Evolutionary conservation across 2,888 invertebrate genomes (phyloP).

Genomic region (Mythimna ferrago): DNA sequence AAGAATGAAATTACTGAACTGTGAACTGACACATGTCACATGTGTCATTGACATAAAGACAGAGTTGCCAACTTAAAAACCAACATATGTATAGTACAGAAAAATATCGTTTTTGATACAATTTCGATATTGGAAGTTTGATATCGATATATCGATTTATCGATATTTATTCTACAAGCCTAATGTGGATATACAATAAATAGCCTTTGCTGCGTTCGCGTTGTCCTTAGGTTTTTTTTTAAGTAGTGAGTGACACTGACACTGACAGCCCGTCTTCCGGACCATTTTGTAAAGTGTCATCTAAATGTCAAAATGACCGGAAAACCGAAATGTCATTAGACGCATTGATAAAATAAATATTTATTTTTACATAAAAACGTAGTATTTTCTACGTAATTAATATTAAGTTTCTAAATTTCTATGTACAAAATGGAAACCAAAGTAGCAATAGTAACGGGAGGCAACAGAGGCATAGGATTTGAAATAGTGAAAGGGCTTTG

Average conservation of each 20-base stretch:
- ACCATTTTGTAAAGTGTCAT: constrained; percentile 29
- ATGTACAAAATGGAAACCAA: constrained; percentile 89
- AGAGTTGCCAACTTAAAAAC: no score
- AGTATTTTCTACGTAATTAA: constrained; percentile 77
- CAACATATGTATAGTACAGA: no score
- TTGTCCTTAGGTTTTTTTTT: neutral
- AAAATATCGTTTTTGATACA: no score
- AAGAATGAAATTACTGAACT: no score
- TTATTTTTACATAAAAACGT: constrained; percentile 77
- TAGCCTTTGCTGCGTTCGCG: no score
- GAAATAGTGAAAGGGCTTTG: constrained; percentile 91
- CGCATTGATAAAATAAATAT: constrained; percentile 71
- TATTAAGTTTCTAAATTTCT: constrained; percentile 75
- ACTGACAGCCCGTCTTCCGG: neutral
- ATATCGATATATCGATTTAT: no score
- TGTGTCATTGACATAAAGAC: no score
- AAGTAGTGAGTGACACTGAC: neutral
- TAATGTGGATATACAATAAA: no score
- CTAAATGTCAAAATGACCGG: constrained; percentile 68
- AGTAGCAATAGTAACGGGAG: constrained; percentile 88
- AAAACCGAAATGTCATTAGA: constrained; percentile 69
- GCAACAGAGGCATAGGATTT: constrained; percentile 87
- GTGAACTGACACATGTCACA: no score
- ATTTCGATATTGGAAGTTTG: no score
- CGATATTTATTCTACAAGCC: no score